A percentile compares a stretch with the other conserved stretches of the same genome.
phyloP scores from a whole-genome alignment of 37 sponge, comb jelly and placozoan species.

The Diacarnus erythraeanus region DNA sequence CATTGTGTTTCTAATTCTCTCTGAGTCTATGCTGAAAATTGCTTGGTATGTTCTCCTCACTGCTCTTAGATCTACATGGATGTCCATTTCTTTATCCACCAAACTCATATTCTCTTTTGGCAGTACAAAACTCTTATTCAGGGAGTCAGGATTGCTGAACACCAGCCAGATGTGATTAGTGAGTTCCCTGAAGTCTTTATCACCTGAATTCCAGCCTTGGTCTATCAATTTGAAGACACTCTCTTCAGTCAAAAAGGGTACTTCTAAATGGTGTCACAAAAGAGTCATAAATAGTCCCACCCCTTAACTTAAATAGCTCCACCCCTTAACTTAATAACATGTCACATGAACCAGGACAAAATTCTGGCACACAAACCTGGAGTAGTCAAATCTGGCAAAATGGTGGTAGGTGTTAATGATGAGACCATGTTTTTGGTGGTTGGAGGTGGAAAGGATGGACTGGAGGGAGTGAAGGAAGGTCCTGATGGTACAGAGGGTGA shows the following conservation, averaged over 20 bases:
- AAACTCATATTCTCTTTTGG: not conserved
- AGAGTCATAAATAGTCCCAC: not conserved
- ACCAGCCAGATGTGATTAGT: slow-evolving; percentile 39
- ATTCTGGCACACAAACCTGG: not conserved
- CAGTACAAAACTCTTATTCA: slow-evolving; percentile 64
- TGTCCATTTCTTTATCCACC: slow-evolving; percentile 2
- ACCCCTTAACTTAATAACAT: slow-evolving; percentile 1
- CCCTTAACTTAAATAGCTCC: not conserved
- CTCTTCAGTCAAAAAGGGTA: slow-evolving; percentile 11
- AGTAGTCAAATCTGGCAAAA: not conserved
- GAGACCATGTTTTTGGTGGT: too few relatives aligned
- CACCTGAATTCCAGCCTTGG: slow-evolving; percentile 1
- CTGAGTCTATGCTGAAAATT: slow-evolving; percentile 38
- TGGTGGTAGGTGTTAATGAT: not conserved
- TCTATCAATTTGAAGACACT: slow-evolving; percentile 34
- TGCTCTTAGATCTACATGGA: slow-evolving; percentile 47
- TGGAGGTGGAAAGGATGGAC: not conserved
- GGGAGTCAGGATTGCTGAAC: slow-evolving; percentile 59
- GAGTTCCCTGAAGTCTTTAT: slow-evolving; percentile 40
- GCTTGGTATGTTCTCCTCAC: slow-evolving; percentile 38
- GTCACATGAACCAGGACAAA: not conserved
- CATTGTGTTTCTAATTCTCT: slow-evolving; percentile 51
- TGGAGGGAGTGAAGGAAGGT: not conserved
- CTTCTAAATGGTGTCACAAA: not conserved
- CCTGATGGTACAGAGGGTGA: slow-evolving; percentile 7